Evolutionary conservation across 2,888 invertebrate species (phyloP), one percentile per base, ranked within the genome.

Genomic region (Barypeithes pellucidus): DNA sequence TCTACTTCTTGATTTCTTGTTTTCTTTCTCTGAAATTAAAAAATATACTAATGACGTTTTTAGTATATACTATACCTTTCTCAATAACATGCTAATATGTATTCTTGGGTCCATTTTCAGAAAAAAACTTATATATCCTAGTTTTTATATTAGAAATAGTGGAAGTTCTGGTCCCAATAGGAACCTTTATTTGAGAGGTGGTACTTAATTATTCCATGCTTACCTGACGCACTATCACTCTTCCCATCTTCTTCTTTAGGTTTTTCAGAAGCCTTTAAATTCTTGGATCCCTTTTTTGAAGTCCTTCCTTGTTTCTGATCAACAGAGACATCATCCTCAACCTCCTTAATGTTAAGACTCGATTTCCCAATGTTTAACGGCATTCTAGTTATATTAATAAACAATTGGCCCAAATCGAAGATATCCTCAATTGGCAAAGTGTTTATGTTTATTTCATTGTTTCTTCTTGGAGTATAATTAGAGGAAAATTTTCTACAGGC

Each of bases 401-500:
- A 61, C 14, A 61, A 43, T 18, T 61, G 22, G 0, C 24, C 14
- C 14, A 61, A 24, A 43, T 36, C 12, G 14, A 20, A 61, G 9
- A 24, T 20, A 39, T 59, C 39, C n/a, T 18, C n/a, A 39, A 1
- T 16, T n/a, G 16, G n/a, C 16, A 57, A 33, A 9, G 7, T 33
- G 18, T 33, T 12, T 16, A 22, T 16, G 12, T 2, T 33, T 18
- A 33, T 36, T 33, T 16, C 9, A 18, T 11, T 57, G 33, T 33
- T 9, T 14, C 41, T 39, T 18, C 11, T 52, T 22, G 39, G 43
- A 11, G 14, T 67, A 18, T 14, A 45, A 45, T 67, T 67, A 12
- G 18, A 45, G 12, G 59, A 59, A 14, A 67, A 67, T 18, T 67
- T 67, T 16, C 67, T 43, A n/a, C 67, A 67, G 14, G 59, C 59